phyloP scores from a whole-genome alignment of 2,888 invertebrate species.

The Ophion obscuratus region DNA sequence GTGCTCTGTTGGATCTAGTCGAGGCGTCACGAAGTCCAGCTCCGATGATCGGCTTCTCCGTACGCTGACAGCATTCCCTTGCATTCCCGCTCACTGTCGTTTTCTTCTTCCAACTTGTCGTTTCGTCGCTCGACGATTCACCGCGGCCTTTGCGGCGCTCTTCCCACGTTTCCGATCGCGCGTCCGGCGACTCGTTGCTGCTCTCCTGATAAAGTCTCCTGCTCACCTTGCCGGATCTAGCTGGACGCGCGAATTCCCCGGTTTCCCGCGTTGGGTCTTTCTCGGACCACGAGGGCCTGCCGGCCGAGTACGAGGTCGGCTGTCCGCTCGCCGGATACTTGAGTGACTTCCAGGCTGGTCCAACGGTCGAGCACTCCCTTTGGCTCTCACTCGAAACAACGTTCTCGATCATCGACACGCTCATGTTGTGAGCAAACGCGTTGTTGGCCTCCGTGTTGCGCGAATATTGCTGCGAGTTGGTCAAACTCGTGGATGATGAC shows the following conservation, averaged over 20 bases:
- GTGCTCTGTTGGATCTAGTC: slow-evolving; percentile 82
- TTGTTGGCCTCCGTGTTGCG: slow-evolving; percentile 64
- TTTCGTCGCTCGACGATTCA: slow-evolving; percentile 63
- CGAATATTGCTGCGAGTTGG: slow-evolving; percentile 73
- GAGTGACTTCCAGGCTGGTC: slow-evolving; percentile 63
- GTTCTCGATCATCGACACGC: slow-evolving; percentile 79
- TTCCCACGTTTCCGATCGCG: slow-evolving; percentile 59
- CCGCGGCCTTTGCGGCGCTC: slow-evolving; percentile 60
- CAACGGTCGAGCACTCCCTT: slow-evolving; percentile 67
- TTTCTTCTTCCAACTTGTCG: slow-evolving; percentile 63
- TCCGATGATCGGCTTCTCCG: slow-evolving; percentile 60
- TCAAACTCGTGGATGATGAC: slow-evolving; percentile 13
- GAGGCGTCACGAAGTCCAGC: slow-evolving; percentile 69
- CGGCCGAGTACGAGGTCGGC: slow-evolving; percentile 76
- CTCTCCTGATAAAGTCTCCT: slow-evolving; percentile 78
- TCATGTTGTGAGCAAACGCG: slow-evolving; percentile 78
- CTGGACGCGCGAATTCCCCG: slow-evolving; percentile 72
- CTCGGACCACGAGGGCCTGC: slow-evolving; percentile 71
- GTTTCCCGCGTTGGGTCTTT: slow-evolving; percentile 75
- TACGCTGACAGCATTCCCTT: slow-evolving; percentile 50
- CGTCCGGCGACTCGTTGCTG: slow-evolving; percentile 66
- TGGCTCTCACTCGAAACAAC: slow-evolving; percentile 45
- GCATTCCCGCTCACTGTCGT: slow-evolving; percentile 24
- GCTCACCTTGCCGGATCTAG: slow-evolving; percentile 75
- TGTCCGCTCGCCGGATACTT: slow-evolving; percentile 71